Evolutionary conservation across 2,797 vertebrate species (phyloP).

Genomic region (Botia almorhae): DNA sequence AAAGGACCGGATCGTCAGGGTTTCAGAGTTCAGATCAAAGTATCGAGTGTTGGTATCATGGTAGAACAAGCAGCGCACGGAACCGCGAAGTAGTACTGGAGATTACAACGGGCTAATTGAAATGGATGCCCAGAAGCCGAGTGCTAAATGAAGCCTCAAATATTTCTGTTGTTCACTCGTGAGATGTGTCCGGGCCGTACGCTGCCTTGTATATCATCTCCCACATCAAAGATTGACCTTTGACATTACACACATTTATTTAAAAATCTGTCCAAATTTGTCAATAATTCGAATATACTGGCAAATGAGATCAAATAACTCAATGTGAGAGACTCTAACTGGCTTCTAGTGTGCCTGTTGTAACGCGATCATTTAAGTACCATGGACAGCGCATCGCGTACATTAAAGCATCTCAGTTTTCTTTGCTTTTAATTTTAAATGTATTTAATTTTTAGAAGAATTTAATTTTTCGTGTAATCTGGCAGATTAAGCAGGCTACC

Average conservation of each 20-base stretch:
- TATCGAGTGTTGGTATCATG: constrained; percentile 74
- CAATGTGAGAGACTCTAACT: not conserved
- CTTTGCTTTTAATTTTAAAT: no score
- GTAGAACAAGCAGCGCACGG: constrained; percentile 76
- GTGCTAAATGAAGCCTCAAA: constrained; percentile 62
- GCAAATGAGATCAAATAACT: not conserved
- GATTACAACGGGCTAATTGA: constrained; percentile 78
- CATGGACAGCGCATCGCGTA: constrained; percentile 44
- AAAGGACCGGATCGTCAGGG: constrained; percentile 71
- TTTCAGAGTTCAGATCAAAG: constrained; percentile 77
- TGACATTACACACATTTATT: constrained; percentile 22
- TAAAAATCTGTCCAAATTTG: constrained; percentile 5
- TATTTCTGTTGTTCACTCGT: constrained; percentile 54
- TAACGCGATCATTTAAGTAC: constrained; percentile 42
- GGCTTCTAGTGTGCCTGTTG: not conserved
- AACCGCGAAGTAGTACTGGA: constrained; percentile 71
- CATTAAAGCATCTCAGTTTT: not conserved
- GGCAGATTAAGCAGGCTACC: not conserved
- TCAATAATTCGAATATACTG: constrained; percentile 17
- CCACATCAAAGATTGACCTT: constrained; percentile 30
- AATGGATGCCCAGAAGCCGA: constrained; percentile 67
- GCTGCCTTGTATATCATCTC: constrained; percentile 19
- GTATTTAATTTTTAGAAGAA: not conserved
- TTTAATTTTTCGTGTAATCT: not conserved
- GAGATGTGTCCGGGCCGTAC: constrained; percentile 35